A percentile compares a stretch with the other conserved stretches of the same genome.
Evolutionary conservation across 2,113 vertebrate species (phyloP).

Genomic region (Porphyrio hochstetteri): DNA sequence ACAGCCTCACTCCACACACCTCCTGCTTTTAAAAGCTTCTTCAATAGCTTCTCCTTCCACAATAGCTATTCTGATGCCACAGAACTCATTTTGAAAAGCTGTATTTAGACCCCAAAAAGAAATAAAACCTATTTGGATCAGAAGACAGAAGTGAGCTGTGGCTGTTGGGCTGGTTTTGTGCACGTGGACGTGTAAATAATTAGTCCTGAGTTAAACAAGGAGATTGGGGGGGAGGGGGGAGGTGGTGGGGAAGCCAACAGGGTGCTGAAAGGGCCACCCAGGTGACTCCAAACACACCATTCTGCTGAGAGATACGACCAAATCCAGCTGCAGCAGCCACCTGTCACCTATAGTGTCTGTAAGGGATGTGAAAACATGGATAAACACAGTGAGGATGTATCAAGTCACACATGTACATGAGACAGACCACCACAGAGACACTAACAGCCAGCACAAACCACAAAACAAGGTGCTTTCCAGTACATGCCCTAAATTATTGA

Average conservation of each 20-base stretch:
- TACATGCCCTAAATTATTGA: not conserved
- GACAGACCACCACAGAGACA: not conserved
- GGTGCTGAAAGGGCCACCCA: not conserved
- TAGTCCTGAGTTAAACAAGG: not conserved
- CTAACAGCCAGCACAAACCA: not conserved
- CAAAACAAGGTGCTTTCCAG: not conserved
- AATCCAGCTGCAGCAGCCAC: not conserved
- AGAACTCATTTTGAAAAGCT: constrained; percentile 4
- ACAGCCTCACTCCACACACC: not conserved
- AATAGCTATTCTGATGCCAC: not conserved
- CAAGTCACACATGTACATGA: not conserved
- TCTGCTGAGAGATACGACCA: not conserved
- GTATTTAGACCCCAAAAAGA: not conserved
- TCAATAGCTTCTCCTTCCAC: not conserved
- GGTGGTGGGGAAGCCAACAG: rapidly evolving
- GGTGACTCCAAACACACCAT: not conserved
- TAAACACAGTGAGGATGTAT: not conserved
- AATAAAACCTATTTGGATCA: not conserved
- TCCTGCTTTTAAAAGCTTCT: constrained; percentile 4
- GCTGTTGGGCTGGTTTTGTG: constrained; percentile 1
- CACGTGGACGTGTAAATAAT: not conserved
- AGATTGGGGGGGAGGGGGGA: rapidly evolving
- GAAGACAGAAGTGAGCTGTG: not conserved
- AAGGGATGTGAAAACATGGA: not conserved
- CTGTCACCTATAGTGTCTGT: not conserved